Evolutionary conservation across 2,888 invertebrate genomes (phyloP).

Genomic region (Leucania comma): DNA sequence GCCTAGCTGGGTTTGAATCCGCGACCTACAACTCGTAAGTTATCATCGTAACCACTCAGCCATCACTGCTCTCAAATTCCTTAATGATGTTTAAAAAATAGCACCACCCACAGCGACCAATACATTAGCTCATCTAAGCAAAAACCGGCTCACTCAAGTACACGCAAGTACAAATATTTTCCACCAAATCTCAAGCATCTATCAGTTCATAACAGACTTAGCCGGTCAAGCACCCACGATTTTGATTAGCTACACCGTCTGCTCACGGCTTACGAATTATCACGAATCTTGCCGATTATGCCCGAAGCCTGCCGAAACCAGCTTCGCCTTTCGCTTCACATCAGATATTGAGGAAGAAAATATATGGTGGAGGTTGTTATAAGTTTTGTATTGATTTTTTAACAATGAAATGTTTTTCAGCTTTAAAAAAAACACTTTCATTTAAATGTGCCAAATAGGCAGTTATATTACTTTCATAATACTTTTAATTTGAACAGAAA

Average conservation of each 20-base stretch:
- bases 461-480: not conserved
- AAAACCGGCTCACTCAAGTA: constrained; percentile 11
- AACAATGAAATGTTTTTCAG: not conserved
- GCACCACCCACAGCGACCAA: not conserved
- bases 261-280: constrained; percentile 47
- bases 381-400: not conserved
- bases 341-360: constrained; percentile 3
- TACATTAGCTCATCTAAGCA: not conserved
- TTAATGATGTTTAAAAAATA: no score
- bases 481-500: no score
- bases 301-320: constrained; percentile 32
- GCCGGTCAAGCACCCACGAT: constrained; percentile 63
- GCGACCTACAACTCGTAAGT: no score
- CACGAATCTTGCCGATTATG: constrained; percentile 53
- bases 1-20: no score
- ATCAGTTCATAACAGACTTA: constrained; percentile 31
- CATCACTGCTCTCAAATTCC: no score
- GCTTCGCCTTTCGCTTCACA: constrained; percentile 12
- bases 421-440: not conserved
- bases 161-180: constrained; percentile 25
- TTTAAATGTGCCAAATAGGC: not conserved
- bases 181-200: constrained; percentile 36
- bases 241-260: constrained; percentile 70
- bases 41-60: no score
- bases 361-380: not conserved